These are phyloP conservation scores for Papilio dardanus DNA, from an alignment of 1,140 invertebrate genomes.

Conservation along the genomic window DNA sequence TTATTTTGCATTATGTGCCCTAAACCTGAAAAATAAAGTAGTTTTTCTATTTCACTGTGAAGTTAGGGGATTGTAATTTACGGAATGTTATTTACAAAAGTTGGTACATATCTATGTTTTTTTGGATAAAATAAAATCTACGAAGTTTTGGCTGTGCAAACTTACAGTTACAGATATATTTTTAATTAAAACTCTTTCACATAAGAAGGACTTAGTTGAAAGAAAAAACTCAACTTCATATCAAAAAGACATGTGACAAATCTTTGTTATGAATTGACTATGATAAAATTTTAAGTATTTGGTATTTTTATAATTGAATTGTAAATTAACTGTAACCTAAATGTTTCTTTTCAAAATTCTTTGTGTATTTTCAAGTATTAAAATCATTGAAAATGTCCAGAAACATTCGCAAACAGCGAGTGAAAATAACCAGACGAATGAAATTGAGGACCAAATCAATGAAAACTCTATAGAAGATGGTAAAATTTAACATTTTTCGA, in stretches of 20 bases:
- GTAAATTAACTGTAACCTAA: slow-evolving; percentile 6
- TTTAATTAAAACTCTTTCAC: not conserved
- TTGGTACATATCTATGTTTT: slow-evolving; percentile 6
- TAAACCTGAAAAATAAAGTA: slow-evolving; percentile 34
- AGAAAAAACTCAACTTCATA: not conserved
- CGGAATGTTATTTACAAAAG: slow-evolving; percentile 28
- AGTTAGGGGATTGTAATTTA: slow-evolving; percentile 19
- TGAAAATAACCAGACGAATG: not conserved
- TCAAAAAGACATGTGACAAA: not conserved
- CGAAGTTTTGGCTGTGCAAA: not conserved
- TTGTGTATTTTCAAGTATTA: not conserved
- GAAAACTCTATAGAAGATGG: not conserved
- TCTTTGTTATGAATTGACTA: not conserved
- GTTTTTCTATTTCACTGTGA: not conserved
- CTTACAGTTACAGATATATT: not conserved
- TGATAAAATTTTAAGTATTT: slow-evolving; percentile 1
- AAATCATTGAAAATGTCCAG: slow-evolving; percentile 3
- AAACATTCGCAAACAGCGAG: not conserved
- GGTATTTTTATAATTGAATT: not conserved
- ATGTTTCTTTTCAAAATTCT: slow-evolving; percentile 22
- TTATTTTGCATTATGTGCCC: slow-evolving; percentile 34
- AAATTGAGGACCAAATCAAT: slow-evolving; percentile 4
- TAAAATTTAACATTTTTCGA: not conserved
- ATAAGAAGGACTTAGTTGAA: not conserved
- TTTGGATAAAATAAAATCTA: not conserved